Conservation (phyloP, 1,140 invertebrate species). For the Drosophila melanica region DNA sequence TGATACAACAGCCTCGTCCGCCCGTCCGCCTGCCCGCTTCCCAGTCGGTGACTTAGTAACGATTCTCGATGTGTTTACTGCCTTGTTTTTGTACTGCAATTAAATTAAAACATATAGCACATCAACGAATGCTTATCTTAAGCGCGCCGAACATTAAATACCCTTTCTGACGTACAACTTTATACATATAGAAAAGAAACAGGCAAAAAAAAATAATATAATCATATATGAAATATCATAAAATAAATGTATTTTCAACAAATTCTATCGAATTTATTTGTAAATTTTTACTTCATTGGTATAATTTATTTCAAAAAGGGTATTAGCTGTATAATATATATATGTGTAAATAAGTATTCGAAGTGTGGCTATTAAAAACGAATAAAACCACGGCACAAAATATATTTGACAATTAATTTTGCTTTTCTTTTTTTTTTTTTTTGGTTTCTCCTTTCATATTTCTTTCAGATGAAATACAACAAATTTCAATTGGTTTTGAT, state of each 20-base stretch:
- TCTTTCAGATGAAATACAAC: conserved; percentile 59
- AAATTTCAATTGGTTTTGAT: conserved; percentile 79
- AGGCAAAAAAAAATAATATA: not conserved
- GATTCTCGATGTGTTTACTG: conserved; percentile 65
- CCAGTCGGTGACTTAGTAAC: conserved; percentile 63
- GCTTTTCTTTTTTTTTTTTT: no score
- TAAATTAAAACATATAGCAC: conserved; percentile 63
- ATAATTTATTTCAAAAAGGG: not conserved
- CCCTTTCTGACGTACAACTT: conserved; percentile 2
- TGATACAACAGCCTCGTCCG: conserved; percentile 58
- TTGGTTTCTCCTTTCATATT: conserved; percentile 18
- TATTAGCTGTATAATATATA: conserved; percentile 13
- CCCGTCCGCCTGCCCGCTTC: not conserved
- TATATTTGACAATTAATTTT: conserved; percentile 44
- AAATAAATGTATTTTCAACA: no score
- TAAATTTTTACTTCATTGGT: no score
- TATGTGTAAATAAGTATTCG: conserved; percentile 13
- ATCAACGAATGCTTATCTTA: conserved; percentile 4
- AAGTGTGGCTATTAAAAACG: conserved; percentile 29
- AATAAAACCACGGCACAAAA: conserved; percentile 26
- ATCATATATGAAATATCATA: no score
- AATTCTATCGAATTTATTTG: no score
- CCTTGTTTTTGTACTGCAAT: conserved; percentile 70
- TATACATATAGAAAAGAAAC: not conserved
- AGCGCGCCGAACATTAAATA: conserved; percentile 19